Evolutionary conservation across 2,888 invertebrate genomes (phyloP), one percentile per base, ranked within the genome.

Genomic region (Clivina fossor): DNA sequence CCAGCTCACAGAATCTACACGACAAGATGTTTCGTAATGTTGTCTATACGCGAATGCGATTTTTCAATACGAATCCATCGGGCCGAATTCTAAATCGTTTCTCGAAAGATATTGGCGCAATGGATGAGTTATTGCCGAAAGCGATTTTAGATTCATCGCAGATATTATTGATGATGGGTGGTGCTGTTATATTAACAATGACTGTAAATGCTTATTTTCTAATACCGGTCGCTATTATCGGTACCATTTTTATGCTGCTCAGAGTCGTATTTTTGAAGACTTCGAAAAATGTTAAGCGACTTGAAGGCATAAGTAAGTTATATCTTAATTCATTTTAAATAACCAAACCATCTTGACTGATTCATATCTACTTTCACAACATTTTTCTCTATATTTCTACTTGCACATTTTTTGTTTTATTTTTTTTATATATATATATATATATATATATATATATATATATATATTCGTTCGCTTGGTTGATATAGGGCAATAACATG

Each of bases 11-110:
- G 58, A 80, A 77, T 19, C 76, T 90, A 1, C 90, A 91, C 69
- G 80, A 85, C 66, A 72, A 63, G 8, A 87, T 90, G 85, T 89
- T 90, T 69, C 73, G 75, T 57, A 73, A 76, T 30, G 78, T 84
- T 58, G 66, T 75, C n/a, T 66, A 66, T 24, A 75, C 81, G 1
- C 76, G 78, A 1, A 82, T 86, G 75, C 69, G 79, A 51, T 93
- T 93, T 71, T 94, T 92, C 68, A 90, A 93, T 65, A 85, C 83
- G 0, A 93, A 93, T 71, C 90, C 92, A 2, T 82, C 85, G 63
- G 88, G 88, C 26, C 78, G 88, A 48, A 88, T 93, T 60, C 76
- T 93, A 37, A 87, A 87, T 60, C 64, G 92, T 60, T 91, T 93
- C 66, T 86, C 91, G 1, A 92, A 91, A 68, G 92, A 93, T 66